Conservation (phyloP, 2,797 vertebrate species). For the Aphelocoma californica region DNA sequence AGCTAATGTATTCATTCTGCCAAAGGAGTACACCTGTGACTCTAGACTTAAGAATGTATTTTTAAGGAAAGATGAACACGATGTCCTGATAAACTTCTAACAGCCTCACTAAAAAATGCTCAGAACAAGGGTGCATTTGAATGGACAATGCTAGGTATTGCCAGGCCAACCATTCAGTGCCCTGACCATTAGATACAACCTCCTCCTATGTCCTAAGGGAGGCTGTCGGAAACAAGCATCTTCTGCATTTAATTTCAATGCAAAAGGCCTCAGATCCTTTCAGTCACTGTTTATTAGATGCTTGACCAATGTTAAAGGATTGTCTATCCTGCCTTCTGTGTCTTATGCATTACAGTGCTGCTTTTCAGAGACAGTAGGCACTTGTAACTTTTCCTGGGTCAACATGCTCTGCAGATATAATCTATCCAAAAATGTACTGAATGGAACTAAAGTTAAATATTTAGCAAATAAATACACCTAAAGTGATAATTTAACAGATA, state of each 20-base stretch:
- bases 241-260: neutral
- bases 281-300: neutral
- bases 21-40: neutral
- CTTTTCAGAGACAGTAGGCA: neutral
- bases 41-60: neutral
- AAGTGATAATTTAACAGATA: neutral
- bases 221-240: neutral
- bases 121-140: neutral
- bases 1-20: neutral
- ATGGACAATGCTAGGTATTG: neutral
- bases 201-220: neutral
- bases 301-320: neutral
- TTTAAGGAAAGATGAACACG: neutral
- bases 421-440: neutral
- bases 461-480: neutral
- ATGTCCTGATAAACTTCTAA: neutral
- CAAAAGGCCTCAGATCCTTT: neutral
- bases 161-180: neutral
- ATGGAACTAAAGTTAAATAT: neutral
- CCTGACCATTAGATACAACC: neutral
- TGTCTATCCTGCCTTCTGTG: neutral
- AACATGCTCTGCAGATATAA: neutral
- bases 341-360: neutral
- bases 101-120: neutral
- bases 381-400: neutral